phyloP scores from a whole-genome alignment of 2,113 vertebrate genomes.

The Ailurus styani region DNA sequence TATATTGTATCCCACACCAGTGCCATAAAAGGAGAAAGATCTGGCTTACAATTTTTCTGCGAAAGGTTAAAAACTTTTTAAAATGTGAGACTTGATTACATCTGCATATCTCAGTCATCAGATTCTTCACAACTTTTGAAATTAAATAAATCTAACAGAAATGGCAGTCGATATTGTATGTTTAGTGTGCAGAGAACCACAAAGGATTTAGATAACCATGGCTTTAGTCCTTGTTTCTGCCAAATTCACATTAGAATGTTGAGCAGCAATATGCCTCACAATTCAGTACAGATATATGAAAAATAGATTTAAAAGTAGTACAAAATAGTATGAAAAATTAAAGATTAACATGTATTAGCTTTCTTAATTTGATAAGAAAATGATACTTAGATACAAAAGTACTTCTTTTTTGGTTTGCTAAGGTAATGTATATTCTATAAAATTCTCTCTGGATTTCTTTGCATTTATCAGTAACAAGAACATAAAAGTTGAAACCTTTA shows the following conservation, averaged over 20 bases:
- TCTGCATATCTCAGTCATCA: neutral
- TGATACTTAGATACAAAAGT: neutral
- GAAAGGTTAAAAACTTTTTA: neutral
- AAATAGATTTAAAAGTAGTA: neutral
- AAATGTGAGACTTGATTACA: neutral
- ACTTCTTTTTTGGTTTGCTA: neutral
- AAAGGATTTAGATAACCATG: neutral
- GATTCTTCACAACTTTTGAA: neutral
- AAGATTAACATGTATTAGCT: neutral
- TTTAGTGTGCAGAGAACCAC: neutral
- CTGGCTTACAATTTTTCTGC: neutral
- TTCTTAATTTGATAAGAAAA: neutral
- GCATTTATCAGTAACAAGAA: neutral
- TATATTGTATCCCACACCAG: neutral
- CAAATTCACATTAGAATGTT: neutral
- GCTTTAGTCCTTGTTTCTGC: neutral
- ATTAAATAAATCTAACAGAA: neutral
- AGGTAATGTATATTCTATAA: neutral
- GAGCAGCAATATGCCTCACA: neutral
- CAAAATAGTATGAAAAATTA: neutral
- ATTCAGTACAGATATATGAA: neutral
- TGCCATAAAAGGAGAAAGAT: neutral
- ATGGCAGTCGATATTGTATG: neutral
- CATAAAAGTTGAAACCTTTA: neutral
- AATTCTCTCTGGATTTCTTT: neutral